phyloP scores from a whole-genome alignment of 2,113 vertebrate genomes.

The Balaeniceps rex region DNA sequence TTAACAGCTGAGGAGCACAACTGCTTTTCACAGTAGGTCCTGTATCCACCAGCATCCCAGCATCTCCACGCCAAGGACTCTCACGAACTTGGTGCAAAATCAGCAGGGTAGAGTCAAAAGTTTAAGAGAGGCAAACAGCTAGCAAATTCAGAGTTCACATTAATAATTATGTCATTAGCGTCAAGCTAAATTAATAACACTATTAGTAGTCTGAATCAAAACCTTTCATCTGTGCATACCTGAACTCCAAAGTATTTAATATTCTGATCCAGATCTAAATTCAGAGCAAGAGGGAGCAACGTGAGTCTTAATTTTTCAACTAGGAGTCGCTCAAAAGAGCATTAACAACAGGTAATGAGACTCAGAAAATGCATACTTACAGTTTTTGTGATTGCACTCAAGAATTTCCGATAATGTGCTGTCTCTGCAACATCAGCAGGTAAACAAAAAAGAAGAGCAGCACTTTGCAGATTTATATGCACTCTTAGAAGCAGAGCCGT shows the following conservation, averaged over 20 bases:
- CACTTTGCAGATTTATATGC: background rate
- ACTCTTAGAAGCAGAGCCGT: background rate
- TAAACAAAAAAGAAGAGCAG: background rate
- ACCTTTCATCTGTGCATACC: background rate
- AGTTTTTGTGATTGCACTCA: background rate
- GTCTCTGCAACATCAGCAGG: slow-evolving; percentile 26
- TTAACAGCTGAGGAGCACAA: background rate
- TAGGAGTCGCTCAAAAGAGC: background rate
- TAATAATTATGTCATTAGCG: slow-evolving; percentile 8
- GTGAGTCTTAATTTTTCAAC: background rate
- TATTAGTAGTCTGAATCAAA: slow-evolving; percentile 1
- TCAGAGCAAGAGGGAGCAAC: background rate
- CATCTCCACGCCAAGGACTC: background rate
- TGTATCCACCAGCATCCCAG: background rate
- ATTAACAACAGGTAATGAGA: slow-evolving; percentile 7
- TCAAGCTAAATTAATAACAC: slow-evolving; percentile 1
- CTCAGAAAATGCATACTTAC: background rate
- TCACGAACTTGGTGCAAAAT: background rate
- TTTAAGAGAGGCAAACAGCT: background rate
- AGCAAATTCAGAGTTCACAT: background rate
- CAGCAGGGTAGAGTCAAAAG: background rate
- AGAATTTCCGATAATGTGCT: background rate
- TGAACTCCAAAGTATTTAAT: background rate
- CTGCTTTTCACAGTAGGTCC: background rate
- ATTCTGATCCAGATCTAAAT: slow-evolving; percentile 20